Conservation (phyloP, 2,797 vertebrate genomes). For the Enteromius paludinosus region DNA sequence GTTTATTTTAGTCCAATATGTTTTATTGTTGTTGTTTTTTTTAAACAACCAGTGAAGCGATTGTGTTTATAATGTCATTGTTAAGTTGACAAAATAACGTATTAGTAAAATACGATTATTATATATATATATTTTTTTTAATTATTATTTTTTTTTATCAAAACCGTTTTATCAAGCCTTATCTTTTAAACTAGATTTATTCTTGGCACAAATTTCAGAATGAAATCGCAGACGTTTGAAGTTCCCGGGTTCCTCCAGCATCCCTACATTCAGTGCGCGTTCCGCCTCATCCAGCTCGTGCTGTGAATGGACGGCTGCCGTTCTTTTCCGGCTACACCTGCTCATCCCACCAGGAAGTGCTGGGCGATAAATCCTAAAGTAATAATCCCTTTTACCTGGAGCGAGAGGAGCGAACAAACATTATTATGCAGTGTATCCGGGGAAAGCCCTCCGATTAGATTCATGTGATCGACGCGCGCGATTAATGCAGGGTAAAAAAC, state of each 20-base stretch:
- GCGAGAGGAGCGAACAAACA: constrained; percentile 61
- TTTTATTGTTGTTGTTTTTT: background rate
- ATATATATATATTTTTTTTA: too few species aligned
- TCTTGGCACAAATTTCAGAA: too few species aligned
- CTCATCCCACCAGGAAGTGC: constrained; percentile 80
- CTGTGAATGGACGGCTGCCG: constrained; percentile 74
- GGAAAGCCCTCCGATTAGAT: constrained; percentile 50
- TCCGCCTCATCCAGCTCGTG: constrained; percentile 70
- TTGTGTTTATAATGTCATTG: background rate
- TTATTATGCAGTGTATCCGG: constrained; percentile 63
- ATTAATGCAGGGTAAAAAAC: constrained; percentile 67
- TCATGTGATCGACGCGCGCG: constrained; percentile 60
- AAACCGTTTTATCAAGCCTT: too few species aligned
- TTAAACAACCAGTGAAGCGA: too few species aligned
- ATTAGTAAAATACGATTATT: background rate
- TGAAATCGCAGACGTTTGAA: constrained; percentile 38
- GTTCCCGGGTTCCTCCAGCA: constrained; percentile 56
- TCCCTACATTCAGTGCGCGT: constrained; percentile 54
- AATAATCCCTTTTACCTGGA: constrained; percentile 72
- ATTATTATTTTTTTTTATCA: too few species aligned
- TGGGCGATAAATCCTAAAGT: constrained; percentile 72
- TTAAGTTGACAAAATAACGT: background rate
- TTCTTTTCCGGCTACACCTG: constrained; percentile 75
- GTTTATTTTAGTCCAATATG: background rate
- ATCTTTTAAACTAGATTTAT: background rate